Conservation (phyloP, 2,888 invertebrate genomes). For the Microctonus brassicae region DNA sequence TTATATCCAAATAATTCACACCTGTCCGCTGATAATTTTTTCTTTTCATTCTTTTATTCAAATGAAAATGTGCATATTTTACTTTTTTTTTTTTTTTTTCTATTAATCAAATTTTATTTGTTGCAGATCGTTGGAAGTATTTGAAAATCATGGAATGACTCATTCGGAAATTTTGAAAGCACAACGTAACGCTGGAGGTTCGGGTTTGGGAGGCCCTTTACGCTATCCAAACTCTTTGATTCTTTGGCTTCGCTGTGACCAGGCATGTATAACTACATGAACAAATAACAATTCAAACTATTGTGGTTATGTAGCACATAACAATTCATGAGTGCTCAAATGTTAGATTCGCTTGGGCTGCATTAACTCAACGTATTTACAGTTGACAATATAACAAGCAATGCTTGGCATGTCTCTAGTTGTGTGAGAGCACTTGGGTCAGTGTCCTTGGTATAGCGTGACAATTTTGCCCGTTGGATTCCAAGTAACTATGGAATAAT, state of each 20-base stretch:
- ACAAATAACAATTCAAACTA: background rate
- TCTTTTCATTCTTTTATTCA: background rate
- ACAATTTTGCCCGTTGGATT: background rate
- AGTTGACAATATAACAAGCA: background rate
- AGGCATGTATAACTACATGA: too few species aligned
- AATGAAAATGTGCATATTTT: background rate
- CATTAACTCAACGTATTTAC: conserved; percentile 22
- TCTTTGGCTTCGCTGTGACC: conserved; percentile 88
- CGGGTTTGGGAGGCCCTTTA: conserved; percentile 79
- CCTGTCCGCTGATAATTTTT: background rate
- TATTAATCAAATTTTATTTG: too few species aligned
- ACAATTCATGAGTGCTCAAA: conserved; percentile 16
- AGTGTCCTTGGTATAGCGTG: conserved; percentile 23
- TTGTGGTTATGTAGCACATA: conserved; percentile 12
- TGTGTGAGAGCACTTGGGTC: conserved; percentile 13
- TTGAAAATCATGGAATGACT: conserved; percentile 76
- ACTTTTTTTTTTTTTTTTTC: conserved; percentile 29
- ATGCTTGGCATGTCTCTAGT: background rate
- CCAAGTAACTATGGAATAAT: conserved; percentile 5
- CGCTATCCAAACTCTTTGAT: conserved; percentile 82
- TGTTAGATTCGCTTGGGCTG: background rate
- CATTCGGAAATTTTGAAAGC: conserved; percentile 80
- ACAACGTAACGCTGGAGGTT: conserved; percentile 77
- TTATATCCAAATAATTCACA: background rate
- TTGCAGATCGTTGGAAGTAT: conserved; percentile 83